Conservation (phyloP, 2,797 vertebrate species). For the Labeo calbasu region DNA sequence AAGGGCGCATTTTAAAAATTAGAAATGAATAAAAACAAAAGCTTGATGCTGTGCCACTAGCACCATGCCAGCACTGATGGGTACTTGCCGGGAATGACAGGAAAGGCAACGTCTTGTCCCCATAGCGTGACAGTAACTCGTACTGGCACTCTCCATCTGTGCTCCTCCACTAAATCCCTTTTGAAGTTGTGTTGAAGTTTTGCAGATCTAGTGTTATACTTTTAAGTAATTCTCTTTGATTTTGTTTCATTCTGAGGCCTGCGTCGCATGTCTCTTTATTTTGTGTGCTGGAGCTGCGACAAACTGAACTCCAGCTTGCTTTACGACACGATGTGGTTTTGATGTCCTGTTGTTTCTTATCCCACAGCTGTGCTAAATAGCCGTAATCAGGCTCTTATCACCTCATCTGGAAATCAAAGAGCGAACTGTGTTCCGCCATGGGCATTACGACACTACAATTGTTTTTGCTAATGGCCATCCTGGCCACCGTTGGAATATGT, state of each 20-base stretch:
- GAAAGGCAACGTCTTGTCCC: slow-evolving; percentile 59
- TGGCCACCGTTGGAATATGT: slow-evolving; percentile 78
- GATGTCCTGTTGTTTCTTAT: slow-evolving; percentile 32
- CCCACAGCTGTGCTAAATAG: slow-evolving; percentile 56
- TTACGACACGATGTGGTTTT: slow-evolving; percentile 34
- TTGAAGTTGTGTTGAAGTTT: slow-evolving; percentile 72
- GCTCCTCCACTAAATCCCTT: slow-evolving; percentile 66
- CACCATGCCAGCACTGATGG: slow-evolving; percentile 54
- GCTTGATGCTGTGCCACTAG: slow-evolving; percentile 52
- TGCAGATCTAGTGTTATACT: slow-evolving; percentile 57
- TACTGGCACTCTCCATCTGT: slow-evolving; percentile 74
- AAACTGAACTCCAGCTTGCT: slow-evolving; percentile 10
- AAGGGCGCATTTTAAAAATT: slow-evolving; percentile 59
- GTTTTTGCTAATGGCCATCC: slow-evolving; percentile 79
- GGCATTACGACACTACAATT: slow-evolving; percentile 72
- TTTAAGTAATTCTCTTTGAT: slow-evolving; percentile 59
- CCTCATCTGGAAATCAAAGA: slow-evolving; percentile 69
- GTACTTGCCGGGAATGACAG: slow-evolving; percentile 61
- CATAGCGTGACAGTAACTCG: slow-evolving; percentile 64
- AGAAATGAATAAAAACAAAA: slow-evolving; percentile 50
- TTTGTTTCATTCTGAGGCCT: slow-evolving; percentile 35
- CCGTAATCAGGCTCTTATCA: slow-evolving; percentile 59
- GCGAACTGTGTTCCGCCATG: slow-evolving; percentile 76
- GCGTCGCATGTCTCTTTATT: neutral
- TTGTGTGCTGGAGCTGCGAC: slow-evolving; percentile 1